Base-by-base conservation (phyloP, 2,113 vertebrate genomes). In the Salvator merianae region DNA sequence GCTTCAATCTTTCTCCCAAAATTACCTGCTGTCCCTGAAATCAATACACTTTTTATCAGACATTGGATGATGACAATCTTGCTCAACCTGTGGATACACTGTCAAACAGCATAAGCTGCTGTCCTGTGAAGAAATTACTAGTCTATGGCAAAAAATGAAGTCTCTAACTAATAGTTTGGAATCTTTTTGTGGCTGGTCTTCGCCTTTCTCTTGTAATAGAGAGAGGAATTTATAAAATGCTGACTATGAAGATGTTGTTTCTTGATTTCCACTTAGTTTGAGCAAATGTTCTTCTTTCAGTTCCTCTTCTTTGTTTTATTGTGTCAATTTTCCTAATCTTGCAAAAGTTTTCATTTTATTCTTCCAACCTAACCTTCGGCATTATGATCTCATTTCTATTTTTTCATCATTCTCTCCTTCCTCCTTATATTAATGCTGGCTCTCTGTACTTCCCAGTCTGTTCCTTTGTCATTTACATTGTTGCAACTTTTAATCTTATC, bases 401-500 rank as follows among this genome's bases (percentile, higher is more conserved):
- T 95, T 96, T 47, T 97, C 96, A 3, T 97, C 85, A 93, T 99
- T 24, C 98, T 97, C 16, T 97, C 96, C 83, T 96, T 99, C 77
- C 84, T 98, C 43, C 94, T 98, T 66, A 91, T 97, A 85, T 99
- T 99, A 20, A 93, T 96, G 20, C 94, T 99, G n/a, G 97, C 98
- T 91, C 95, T 99, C 66, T 97, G 98, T 40, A 96, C 98, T 70
- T 98, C 97, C 92, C 98, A 98, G 93, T 99, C 98, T 4, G 89
- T 98, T 91, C 95, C 94, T 84, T 94, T 98, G 62, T 98, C 98
- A 24, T 94, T 99, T 83, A 93, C 96, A 81, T 94, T 99, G 91
- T 97, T 97, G 87, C 95, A 88, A 98, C 98, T 93, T 97, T 99
- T 0, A 97, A 98, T 91, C 92, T n/a, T 99, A 86, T 98, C 97